Evolutionary conservation across 2,888 invertebrate species (phyloP).

Genomic region (Cheilosia impressa): DNA sequence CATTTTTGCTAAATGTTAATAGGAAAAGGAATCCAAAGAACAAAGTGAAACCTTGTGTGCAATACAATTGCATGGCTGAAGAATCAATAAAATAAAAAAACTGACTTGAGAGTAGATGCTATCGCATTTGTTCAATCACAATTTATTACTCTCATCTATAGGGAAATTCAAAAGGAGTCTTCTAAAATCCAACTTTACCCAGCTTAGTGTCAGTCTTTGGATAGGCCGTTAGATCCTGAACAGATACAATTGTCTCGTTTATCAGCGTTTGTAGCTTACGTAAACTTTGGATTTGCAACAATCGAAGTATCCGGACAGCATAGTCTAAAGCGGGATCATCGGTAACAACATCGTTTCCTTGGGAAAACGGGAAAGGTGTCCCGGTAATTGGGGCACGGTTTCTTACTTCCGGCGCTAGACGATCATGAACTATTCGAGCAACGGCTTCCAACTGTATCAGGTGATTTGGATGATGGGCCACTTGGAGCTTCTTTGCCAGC

Average conservation of each 20-base stretch:
- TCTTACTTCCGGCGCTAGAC: conserved; percentile 85
- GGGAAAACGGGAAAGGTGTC: conserved; percentile 88
- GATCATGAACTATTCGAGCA: conserved; percentile 86
- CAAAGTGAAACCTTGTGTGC: no score
- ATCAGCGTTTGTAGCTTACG: conserved; percentile 93
- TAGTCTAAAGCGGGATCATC: conserved; percentile 88
- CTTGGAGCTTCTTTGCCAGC: conserved; percentile 91
- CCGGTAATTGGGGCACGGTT: conserved; percentile 82
- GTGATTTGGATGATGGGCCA: conserved; percentile 92
- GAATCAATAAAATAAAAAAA: no score
- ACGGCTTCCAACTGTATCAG: conserved; percentile 89
- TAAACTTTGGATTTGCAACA: conserved; percentile 87
- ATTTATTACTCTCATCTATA: conserved; percentile 35
- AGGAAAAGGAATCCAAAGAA: no score
- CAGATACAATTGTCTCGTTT: conserved; percentile 96
- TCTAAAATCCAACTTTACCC: conserved; percentile 93
- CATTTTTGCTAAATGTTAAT: no score
- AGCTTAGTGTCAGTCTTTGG: conserved; percentile 97
- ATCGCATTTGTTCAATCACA: conserved; percentile 1
- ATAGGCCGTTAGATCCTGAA: conserved; percentile 96
- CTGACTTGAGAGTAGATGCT: no score
- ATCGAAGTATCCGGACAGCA: conserved; percentile 90
- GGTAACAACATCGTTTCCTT: conserved; percentile 87
- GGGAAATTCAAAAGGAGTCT: conserved; percentile 86
- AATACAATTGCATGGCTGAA: no score